These are phyloP conservation scores for Drosophila grimshawi DNA, from an alignment of 1,140 invertebrate species.

Conservation along the genomic window DNA sequence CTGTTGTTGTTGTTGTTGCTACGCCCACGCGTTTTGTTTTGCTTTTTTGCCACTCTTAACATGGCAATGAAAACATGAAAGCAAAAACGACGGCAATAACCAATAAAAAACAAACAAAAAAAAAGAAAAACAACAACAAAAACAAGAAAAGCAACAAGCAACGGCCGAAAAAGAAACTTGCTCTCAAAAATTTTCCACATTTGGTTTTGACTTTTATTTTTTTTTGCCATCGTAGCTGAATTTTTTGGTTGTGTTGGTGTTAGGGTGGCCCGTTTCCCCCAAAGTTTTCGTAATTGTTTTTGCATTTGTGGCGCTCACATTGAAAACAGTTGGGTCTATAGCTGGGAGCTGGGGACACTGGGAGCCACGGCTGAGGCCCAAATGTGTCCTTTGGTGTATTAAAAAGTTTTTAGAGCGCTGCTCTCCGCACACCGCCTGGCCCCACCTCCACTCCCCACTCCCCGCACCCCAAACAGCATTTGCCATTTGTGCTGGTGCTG, in stretches of 20 bases:
- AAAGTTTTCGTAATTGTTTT: slow-evolving; percentile 83
- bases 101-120: slow-evolving; percentile 37
- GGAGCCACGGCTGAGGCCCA: slow-evolving; percentile 51
- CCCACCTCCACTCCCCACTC: not conserved
- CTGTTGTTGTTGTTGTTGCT: slow-evolving; percentile 17
- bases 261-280: slow-evolving; percentile 49
- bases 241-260: slow-evolving; percentile 19
- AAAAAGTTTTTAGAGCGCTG: slow-evolving; percentile 69
- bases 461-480: slow-evolving; percentile 24
- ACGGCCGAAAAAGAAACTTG: slow-evolving; percentile 60
- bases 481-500: slow-evolving; percentile 13
- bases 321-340: slow-evolving; percentile 11
- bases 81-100: slow-evolving; percentile 65
- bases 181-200: slow-evolving; percentile 75
- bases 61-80: slow-evolving; percentile 81
- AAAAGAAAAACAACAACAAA: slow-evolving; percentile 47
- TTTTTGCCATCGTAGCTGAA: slow-evolving; percentile 18
- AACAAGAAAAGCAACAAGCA: slow-evolving; percentile 74
- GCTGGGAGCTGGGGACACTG: slow-evolving; percentile 11
- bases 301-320: slow-evolving; percentile 72
- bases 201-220: slow-evolving; percentile 66
- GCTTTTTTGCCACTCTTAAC: slow-evolving; percentile 59
- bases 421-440: slow-evolving; percentile 11
- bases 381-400: slow-evolving; percentile 83
- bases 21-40: slow-evolving; percentile 31